Evolutionary conservation across 1,140 invertebrate species (phyloP).

Genomic region (Thaumetopoea pityocampa): DNA sequence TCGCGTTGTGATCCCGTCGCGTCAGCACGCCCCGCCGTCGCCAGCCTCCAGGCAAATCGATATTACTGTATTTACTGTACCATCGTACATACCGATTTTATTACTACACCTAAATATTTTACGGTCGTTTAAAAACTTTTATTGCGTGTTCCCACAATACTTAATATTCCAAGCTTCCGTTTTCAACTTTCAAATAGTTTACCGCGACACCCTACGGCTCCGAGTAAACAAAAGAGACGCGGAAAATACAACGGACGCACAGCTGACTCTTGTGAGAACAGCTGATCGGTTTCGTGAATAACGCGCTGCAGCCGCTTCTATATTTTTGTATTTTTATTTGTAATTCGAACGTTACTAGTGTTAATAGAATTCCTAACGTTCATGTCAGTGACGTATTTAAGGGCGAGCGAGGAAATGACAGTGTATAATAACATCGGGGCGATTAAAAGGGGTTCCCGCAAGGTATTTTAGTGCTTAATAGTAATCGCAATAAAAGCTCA

Average conservation of each 20-base stretch:
- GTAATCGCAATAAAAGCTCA: conserved; percentile 36
- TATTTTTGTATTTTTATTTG: neutral
- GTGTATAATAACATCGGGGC: conserved; percentile 11
- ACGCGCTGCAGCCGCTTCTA: neutral
- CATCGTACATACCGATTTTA: conserved; percentile 37
- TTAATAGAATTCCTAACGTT: no score
- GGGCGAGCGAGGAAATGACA: conserved; percentile 12
- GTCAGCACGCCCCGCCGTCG: conserved; percentile 34
- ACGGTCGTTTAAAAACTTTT: conserved; percentile 45
- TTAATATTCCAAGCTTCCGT: conserved; percentile 14
- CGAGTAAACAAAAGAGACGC: conserved; percentile 28
- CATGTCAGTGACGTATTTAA: conserved; percentile 14
- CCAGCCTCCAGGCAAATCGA: conserved; percentile 44
- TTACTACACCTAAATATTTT: conserved; percentile 43
- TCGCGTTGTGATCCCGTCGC: conserved; percentile 47
- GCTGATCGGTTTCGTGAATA: conserved; percentile 21
- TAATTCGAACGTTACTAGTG: no score
- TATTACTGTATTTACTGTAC: conserved; percentile 32
- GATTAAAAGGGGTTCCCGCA: conserved; percentile 22
- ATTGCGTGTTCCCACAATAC: conserved; percentile 23
- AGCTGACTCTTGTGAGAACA: conserved; percentile 28
- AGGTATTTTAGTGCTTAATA: conserved; percentile 33
- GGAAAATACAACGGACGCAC: conserved; percentile 21
- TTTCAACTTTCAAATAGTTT: conserved; percentile 3
- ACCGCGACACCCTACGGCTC: conserved; percentile 12